phyloP scores from a whole-genome alignment of 2,888 invertebrate species.

The Incurvaria masculella region DNA sequence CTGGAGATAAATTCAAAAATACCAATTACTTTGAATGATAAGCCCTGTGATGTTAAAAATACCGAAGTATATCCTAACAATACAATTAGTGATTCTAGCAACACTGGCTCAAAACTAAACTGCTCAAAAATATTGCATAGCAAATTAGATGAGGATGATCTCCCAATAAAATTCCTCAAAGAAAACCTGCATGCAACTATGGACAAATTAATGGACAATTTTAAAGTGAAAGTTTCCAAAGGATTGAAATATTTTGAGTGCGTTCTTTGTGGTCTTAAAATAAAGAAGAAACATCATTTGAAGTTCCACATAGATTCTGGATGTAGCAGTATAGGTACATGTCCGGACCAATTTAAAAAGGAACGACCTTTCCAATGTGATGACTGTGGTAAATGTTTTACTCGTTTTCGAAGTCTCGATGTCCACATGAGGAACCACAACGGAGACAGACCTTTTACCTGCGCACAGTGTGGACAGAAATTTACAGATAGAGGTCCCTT shows the following conservation, averaged over 20 bases:
- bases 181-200: too few relatives aligned
- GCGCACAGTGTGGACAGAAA: constrained; percentile 8
- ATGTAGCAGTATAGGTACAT: background rate
- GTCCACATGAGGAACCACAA: constrained; percentile 12
- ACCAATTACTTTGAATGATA: too few relatives aligned
- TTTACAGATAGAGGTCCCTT: constrained; percentile 11
- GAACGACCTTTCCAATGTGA: background rate
- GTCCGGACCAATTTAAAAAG: background rate
- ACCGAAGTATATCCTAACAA: too few relatives aligned
- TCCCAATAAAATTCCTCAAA: too few relatives aligned
- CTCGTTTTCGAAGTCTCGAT: background rate
- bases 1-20: too few relatives aligned
- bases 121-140: too few relatives aligned
- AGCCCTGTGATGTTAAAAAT: too few relatives aligned
- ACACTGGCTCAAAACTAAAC: too few relatives aligned
- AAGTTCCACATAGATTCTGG: background rate
- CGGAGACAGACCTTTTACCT: constrained; percentile 10
- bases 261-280: background rate
- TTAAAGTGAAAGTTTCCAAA: background rate
- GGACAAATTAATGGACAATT: too few relatives aligned
- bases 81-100: too few relatives aligned
- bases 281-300: background rate
- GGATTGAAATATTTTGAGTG: background rate
- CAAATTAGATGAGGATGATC: too few relatives aligned
- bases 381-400: background rate